Percentiles rank a stretch among this genome's conserved stretches.
phyloP scores from a whole-genome alignment of 2,113 vertebrate species.

The Suncus etruscus region DNA sequence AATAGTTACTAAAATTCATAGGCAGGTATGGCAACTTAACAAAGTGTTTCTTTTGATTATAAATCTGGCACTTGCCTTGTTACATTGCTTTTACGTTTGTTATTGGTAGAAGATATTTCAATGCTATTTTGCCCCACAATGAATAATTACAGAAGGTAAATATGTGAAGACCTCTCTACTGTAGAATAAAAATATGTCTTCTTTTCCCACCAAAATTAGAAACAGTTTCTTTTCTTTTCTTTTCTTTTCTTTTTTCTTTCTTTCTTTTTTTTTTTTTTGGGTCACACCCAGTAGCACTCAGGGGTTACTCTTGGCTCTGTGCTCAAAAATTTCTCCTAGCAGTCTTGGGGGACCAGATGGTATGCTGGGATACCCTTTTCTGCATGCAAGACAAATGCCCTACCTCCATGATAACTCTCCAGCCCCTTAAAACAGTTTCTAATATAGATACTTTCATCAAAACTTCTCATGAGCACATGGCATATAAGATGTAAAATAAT shows the following conservation, averaged over 20 bases:
- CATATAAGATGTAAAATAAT: constrained; percentile 55
- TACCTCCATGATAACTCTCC: too few species aligned
- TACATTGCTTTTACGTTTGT: not conserved
- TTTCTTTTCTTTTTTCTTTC: too few species aligned
- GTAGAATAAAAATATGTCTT: not conserved
- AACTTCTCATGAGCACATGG: not conserved
- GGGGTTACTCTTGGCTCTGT: too few species aligned
- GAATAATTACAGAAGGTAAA: not conserved
- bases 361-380: too few species aligned
- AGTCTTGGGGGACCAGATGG: too few species aligned
- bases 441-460: not conserved
- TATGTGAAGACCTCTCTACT: not conserved
- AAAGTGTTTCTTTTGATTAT: not conserved
- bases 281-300: too few species aligned
- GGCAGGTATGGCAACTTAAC: not conserved
- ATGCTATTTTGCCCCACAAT: not conserved
- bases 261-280: too few species aligned
- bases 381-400: too few species aligned
- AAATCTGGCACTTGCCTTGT: not conserved
- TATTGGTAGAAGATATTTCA: not conserved
- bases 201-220: too few species aligned
- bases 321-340: too few species aligned
- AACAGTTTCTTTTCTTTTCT: too few species aligned
- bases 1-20: constrained; percentile 44
- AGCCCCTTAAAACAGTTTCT: not conserved